Percentiles rank a stretch among this genome's conserved stretches.
Evolutionary conservation across 1,140 invertebrate species (phyloP).

Genomic region (Geopemphigus sp.): DNA sequence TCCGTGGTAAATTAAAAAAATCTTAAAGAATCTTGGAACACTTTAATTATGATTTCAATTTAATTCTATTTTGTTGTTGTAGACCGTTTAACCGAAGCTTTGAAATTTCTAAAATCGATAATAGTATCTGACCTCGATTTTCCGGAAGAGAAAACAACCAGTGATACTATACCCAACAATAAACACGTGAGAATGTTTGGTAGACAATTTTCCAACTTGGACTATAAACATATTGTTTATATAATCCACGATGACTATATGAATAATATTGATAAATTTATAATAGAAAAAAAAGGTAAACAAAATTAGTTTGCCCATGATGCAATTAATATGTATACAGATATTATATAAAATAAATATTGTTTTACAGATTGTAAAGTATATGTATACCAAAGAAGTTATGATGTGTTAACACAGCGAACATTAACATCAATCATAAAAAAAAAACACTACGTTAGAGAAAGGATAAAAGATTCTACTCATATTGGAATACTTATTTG

Average conservation of each 20-base stretch:
- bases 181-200: slow-evolving; percentile 10
- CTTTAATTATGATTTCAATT: not conserved
- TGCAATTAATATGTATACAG: not conserved
- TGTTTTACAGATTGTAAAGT: slow-evolving; percentile 25
- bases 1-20: slow-evolving; percentile 60
- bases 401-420: not conserved
- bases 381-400: slow-evolving; percentile 30
- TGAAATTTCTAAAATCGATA: not conserved
- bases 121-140: slow-evolving; percentile 24
- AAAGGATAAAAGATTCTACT: slow-evolving; percentile 84
- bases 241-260: slow-evolving; percentile 19
- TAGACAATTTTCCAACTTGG: slow-evolving; percentile 8
- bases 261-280: slow-evolving; percentile 39
- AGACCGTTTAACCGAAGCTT: slow-evolving; percentile 16
- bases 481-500: slow-evolving; percentile 85
- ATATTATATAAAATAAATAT: not conserved
- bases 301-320: not conserved
- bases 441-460: slow-evolving; percentile 76
- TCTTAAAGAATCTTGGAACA: too few species aligned
- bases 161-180: not conserved
- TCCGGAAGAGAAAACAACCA: not conserved
- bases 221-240: slow-evolving; percentile 40
- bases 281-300: slow-evolving; percentile 23
- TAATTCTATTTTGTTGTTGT: not conserved
- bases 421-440: slow-evolving; percentile 60